Evolutionary conservation across 2,797 vertebrate genomes (phyloP), one percentile per base, ranked within the genome.

Genomic region (Parotocinclus haroldoi): DNA sequence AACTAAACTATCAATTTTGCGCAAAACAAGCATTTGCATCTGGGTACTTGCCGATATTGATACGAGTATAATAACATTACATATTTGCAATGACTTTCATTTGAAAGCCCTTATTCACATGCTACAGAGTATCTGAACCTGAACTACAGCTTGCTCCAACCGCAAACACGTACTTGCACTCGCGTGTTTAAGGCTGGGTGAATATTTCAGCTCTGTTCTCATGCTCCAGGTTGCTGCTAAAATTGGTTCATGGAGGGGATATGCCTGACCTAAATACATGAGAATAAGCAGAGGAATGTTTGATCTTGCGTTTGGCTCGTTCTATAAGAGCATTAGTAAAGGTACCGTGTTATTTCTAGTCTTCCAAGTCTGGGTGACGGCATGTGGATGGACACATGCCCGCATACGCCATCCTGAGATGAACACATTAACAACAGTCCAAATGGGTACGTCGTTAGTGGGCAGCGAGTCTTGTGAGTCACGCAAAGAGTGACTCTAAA

Each of bases 401-500:
- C 16, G 49, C 61, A 40, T 40, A 38, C 58, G 39, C 46, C 45
- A 16, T 38, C 1, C 39, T 7, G 50, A 52, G 37, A 69, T 37
- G 51, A 40, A 38, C 7, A 13, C 14, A 7, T 38, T 61, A 50
- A 60, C 10, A 16, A 19, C 9, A 61, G 58, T 5, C 9, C 50
- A 19, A 63, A 56, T 54, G 57, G 65, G 60, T 59, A 68, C 19
- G 55, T 44, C 52, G 36, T 63, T 69, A 36, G 58, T 69, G 58
- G 69, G 64, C 61, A 59, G 72, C 44, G 50, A 66, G 66, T 52
- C 59, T 37, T 53, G 60, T 68, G 74, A 76, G 55, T 76, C 77
- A 79, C 61, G 54, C 45, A 46, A 59, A 44, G 57, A 71, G 38
- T 56, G 64, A 71, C 38, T 63, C 62, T 62, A 67, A 69, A 77